Percentiles rank a stretch among this genome's conserved stretches.
These are phyloP conservation scores for Mesorhabditis sp. DNA, from an alignment of 2,888 invertebrate genomes.

Conservation along the genomic window DNA sequence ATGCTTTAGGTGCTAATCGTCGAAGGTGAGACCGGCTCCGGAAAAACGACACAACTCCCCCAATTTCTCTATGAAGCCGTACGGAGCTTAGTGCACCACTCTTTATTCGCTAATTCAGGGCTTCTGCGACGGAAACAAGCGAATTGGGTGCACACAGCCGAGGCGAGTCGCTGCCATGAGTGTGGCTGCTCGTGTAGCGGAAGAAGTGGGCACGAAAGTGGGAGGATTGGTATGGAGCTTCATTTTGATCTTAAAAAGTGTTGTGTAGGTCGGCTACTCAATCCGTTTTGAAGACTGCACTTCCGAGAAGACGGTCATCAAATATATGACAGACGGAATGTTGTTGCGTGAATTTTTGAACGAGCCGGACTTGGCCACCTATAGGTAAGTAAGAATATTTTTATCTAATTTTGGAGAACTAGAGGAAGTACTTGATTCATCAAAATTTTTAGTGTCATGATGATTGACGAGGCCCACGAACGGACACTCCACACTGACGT, in stretches of 20 bases:
- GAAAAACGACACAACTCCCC: slow-evolving; percentile 67
- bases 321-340: slow-evolving; percentile 99
- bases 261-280: slow-evolving; percentile 67
- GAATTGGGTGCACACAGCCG: slow-evolving; percentile 95
- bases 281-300: slow-evolving; percentile 99
- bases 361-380: slow-evolving; percentile 90
- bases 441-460: slow-evolving; percentile 76
- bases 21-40: slow-evolving; percentile 71
- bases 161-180: slow-evolving; percentile 99
- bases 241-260: slow-evolving; percentile 11
- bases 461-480: slow-evolving; percentile 99
- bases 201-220: slow-evolving; percentile 92
- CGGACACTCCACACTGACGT: slow-evolving; percentile 96
- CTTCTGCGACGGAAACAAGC: slow-evolving; percentile 70
- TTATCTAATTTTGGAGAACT: background rate
- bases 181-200: slow-evolving; percentile 94
- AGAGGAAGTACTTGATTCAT: background rate
- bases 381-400: slow-evolving; percentile 64
- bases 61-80: slow-evolving; percentile 65
- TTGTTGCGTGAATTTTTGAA: slow-evolving; percentile 91
- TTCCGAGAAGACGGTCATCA: slow-evolving; percentile 88
- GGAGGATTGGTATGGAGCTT: slow-evolving; percentile 64
- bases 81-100: slow-evolving; percentile 37
- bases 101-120: slow-evolving; percentile 46
- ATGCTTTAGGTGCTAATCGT: slow-evolving; percentile 54